Conservation (phyloP, 2,888 invertebrate genomes). For the Griposia aprilina region DNA sequence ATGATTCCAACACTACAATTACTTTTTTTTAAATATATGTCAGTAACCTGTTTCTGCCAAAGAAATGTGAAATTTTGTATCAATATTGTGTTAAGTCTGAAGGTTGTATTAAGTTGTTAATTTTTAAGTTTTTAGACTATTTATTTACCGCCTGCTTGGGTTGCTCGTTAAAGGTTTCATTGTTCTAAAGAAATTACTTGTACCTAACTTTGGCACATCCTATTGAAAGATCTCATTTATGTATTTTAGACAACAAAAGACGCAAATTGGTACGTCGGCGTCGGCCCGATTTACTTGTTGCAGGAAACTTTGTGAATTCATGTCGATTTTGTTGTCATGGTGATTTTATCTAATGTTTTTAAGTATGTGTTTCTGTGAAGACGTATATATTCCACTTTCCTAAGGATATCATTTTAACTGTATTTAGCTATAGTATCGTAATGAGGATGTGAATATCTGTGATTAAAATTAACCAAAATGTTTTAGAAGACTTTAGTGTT, state of each 20-base stretch:
- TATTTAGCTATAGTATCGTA: neutral
- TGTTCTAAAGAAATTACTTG: neutral
- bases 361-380: neutral
- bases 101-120: neutral
- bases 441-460: constrained; percentile 24
- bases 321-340: too few species aligned
- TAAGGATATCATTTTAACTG: neutral
- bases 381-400: neutral
- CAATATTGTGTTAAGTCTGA: neutral
- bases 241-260: neutral
- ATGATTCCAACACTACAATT: neutral
- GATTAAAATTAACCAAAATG: constrained; percentile 10
- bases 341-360: neutral
- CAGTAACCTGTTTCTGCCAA: neutral
- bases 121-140: neutral
- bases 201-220: neutral
- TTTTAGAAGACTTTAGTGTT: constrained; percentile 20
- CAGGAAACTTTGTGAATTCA: too few species aligned
- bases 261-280: neutral
- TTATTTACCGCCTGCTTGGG: neutral
- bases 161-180: too few species aligned
- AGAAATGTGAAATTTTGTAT: neutral
- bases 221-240: constrained; percentile 21
- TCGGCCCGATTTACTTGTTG: neutral
- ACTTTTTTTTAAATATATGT: neutral